Evolutionary conservation across 2,113 vertebrate species (phyloP).

Genomic region (Ochotona curzoniae): DNA sequence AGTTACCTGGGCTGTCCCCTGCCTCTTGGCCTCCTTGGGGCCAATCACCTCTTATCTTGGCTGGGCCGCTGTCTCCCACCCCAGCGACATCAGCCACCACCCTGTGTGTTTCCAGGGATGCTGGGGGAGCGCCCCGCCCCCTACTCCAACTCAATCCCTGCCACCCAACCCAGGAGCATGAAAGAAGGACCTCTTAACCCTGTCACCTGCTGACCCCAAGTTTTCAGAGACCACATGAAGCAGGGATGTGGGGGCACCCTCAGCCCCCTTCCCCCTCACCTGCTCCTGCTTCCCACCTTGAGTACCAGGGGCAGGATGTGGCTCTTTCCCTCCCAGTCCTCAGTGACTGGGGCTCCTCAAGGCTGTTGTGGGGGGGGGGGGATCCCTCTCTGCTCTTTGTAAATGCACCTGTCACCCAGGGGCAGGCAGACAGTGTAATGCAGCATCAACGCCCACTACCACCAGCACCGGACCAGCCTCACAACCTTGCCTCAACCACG

Average conservation of each 20-base stretch:
- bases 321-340: not conserved
- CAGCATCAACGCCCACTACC: too few relatives aligned
- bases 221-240: not conserved
- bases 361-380: not conserved
- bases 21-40: not conserved
- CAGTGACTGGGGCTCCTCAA: not conserved
- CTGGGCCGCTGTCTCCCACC: not conserved
- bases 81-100: not conserved
- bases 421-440: not conserved
- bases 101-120: not conserved
- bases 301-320: not conserved
- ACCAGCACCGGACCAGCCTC: not conserved
- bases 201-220: not conserved
- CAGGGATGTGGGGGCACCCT: too few relatives aligned
- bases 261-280: not conserved
- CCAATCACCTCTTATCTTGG: not conserved
- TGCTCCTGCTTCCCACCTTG: not conserved
- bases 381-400: not conserved
- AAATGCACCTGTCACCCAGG: not conserved
- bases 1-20: not conserved
- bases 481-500: not conserved
- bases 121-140: conserved; percentile 14
- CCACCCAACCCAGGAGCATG: not conserved
- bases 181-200: not conserved
- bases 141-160: not conserved